Percentiles rank a stretch among this genome's conserved stretches.
phyloP scores from a whole-genome alignment of 2,888 invertebrate species.

The Synergus laeviventris region DNA sequence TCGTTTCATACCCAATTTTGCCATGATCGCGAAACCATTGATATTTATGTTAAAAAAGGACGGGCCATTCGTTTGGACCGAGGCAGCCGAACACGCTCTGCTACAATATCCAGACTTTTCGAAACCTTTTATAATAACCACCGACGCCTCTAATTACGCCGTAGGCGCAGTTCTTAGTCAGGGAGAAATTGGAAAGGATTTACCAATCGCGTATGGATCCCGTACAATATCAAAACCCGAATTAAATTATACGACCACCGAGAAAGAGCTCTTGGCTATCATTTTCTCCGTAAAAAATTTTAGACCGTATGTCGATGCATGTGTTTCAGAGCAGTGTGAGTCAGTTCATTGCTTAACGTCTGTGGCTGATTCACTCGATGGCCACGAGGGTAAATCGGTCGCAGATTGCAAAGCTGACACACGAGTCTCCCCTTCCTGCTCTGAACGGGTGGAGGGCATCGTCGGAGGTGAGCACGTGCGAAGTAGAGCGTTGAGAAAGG shows the following conservation, averaged over 20 bases:
- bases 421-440: background rate
- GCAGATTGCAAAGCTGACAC: background rate
- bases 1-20: slow-evolving; percentile 37
- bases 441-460: background rate
- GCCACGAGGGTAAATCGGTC: background rate
- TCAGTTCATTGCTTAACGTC: background rate
- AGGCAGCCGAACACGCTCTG: slow-evolving; percentile 31
- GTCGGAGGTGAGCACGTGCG: too few relatives aligned
- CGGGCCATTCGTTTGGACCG: slow-evolving; percentile 52
- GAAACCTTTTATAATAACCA: slow-evolving; percentile 17
- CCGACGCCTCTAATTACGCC: too few relatives aligned
- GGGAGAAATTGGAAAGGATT: too few relatives aligned
- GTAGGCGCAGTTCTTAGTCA: too few relatives aligned
- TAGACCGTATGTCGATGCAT: too few relatives aligned
- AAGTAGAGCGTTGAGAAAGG: background rate
- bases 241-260: too few relatives aligned
- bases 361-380: background rate
- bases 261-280: too few relatives aligned
- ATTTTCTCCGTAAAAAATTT: too few relatives aligned
- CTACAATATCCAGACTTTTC: background rate
- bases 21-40: slow-evolving; percentile 57
- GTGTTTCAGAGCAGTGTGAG: background rate
- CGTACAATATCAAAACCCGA: too few relatives aligned
- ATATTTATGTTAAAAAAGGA: slow-evolving; percentile 54
- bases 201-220: too few relatives aligned